Evolutionary conservation across 2,888 invertebrate species (phyloP).

Genomic region (Aphodius sticticus): DNA sequence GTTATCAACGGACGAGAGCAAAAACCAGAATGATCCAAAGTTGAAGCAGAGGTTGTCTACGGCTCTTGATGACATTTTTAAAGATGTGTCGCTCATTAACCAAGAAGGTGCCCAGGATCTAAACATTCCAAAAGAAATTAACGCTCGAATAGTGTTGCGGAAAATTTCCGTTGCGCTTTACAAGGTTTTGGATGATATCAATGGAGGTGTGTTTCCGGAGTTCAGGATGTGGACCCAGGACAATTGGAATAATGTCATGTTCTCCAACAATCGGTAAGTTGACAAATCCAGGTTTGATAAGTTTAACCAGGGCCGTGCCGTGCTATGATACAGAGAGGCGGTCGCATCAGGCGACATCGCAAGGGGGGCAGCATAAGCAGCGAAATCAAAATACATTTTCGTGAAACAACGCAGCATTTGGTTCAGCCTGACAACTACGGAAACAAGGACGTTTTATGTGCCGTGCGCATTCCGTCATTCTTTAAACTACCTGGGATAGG

Average conservation of each 20-base stretch:
- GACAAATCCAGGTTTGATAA: conserved; percentile 9
- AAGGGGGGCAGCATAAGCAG: too few relatives aligned
- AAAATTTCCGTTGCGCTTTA: conserved; percentile 62
- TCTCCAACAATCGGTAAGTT: conserved; percentile 61
- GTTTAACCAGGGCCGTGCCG: too few relatives aligned
- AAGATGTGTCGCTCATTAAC: conserved; percentile 45
- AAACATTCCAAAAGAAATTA: conserved; percentile 5
- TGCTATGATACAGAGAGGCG: too few relatives aligned
- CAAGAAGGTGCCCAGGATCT: conserved; percentile 23
- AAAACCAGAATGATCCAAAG: not conserved
- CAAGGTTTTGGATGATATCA: conserved; percentile 58
- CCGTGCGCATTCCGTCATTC: too few relatives aligned
- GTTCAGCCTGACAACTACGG: too few relatives aligned
- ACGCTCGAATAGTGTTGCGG: conserved; percentile 49
- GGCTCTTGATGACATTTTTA: conserved; percentile 44
- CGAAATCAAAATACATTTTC: too few relatives aligned
- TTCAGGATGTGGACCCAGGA: conserved; percentile 59
- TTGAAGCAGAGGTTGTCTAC: conserved; percentile 20
- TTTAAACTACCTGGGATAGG: too few relatives aligned
- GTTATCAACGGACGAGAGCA: not conserved
- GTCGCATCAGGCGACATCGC: too few relatives aligned
- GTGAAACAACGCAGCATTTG: too few relatives aligned
- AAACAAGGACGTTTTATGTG: too few relatives aligned
- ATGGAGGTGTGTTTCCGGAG: conserved; percentile 48
- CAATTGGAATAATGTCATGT: conserved; percentile 65